These are phyloP conservation scores for Triops cancriformis DNA, from an alignment of 1,140 invertebrate species.

Conservation along the genomic window DNA sequence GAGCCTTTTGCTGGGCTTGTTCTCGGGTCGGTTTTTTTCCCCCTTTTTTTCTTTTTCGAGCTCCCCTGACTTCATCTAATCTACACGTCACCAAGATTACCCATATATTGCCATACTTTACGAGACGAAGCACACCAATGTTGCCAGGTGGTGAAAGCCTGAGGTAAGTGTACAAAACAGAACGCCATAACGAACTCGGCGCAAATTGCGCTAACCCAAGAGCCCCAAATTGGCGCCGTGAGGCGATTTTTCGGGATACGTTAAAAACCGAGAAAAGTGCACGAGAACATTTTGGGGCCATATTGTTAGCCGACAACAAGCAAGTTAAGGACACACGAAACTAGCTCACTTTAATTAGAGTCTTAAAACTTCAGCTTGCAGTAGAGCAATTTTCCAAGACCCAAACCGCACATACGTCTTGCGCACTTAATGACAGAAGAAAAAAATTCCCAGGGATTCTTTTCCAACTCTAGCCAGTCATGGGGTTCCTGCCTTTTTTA, in stretches of 20 bases:
- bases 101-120: constrained; percentile 11
- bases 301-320: background rate
- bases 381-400: background rate
- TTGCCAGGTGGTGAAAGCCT: constrained; percentile 1
- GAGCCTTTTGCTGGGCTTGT: background rate
- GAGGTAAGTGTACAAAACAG: background rate
- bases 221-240: background rate
- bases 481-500: too few species aligned
- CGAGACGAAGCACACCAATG: background rate
- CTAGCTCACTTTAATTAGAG: background rate
- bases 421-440: background rate
- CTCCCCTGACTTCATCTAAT: background rate
- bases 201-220: background rate
- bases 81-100: constrained; percentile 13
- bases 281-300: background rate
- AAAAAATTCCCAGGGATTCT: background rate
- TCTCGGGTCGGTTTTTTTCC: background rate
- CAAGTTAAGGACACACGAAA: background rate
- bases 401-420: background rate
- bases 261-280: background rate
- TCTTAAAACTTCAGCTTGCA: background rate
- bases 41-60: background rate
- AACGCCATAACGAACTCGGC: background rate
- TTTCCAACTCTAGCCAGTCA: too few species aligned
- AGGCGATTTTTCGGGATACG: background rate